Conservation (phyloP, 2,113 vertebrate genomes). For the Pseudopodoces humilis region DNA sequence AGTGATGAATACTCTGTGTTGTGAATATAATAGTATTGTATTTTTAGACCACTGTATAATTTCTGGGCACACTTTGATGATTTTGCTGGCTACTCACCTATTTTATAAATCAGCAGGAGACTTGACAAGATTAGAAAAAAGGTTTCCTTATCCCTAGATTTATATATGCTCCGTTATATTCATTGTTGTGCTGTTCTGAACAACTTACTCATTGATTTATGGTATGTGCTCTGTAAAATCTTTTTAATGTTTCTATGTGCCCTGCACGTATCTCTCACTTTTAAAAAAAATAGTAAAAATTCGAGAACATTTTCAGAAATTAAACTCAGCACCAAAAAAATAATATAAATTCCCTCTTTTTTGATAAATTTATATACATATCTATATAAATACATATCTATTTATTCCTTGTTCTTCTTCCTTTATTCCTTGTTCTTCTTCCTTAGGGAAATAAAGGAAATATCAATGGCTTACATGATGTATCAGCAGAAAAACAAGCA, state of each 20-base stretch:
- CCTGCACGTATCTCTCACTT: neutral
- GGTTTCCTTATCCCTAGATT: constrained; percentile 27
- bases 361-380: neutral
- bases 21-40: constrained; percentile 27
- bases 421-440: neutral
- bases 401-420: neutral
- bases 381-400: neutral
- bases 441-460: neutral
- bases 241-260: constrained; percentile 26
- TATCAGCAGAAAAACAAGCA: neutral
- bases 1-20: constrained; percentile 29
- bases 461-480: neutral
- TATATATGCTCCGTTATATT: constrained; percentile 38
- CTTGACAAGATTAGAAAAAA: constrained; percentile 16
- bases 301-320: constrained; percentile 16
- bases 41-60: constrained; percentile 54
- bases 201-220: constrained; percentile 48
- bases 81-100: constrained; percentile 35
- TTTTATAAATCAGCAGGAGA: constrained; percentile 52
- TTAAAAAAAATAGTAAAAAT: neutral
- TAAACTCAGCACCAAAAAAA: neutral
- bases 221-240: constrained; percentile 9
- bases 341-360: neutral
- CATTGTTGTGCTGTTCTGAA: constrained; percentile 50
- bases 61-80: constrained; percentile 22